Evolutionary conservation across 2,888 invertebrate species (phyloP).

Genomic region (Vannuccia rotundouncinata): DNA sequence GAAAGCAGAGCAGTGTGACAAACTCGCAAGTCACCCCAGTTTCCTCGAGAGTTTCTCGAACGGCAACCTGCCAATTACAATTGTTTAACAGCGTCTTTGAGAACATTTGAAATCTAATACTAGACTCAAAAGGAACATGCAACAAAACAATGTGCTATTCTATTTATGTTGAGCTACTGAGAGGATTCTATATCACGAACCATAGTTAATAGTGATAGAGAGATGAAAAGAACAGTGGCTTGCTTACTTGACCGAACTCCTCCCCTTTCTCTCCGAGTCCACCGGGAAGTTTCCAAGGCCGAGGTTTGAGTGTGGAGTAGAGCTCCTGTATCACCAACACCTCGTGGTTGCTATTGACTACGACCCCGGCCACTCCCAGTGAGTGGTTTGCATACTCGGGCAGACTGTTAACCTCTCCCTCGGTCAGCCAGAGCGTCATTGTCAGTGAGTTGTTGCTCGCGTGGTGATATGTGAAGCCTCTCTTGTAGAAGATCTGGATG

Average conservation of each 20-base stretch:
- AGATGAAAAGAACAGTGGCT: no score
- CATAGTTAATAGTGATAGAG: no score
- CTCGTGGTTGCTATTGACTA: slow-evolving; percentile 70
- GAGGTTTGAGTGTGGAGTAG: slow-evolving; percentile 54
- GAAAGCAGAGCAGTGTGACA: slow-evolving; percentile 67
- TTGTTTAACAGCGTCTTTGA: background rate
- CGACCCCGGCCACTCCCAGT: slow-evolving; percentile 72
- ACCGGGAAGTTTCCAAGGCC: slow-evolving; percentile 45
- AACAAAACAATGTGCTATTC: no score
- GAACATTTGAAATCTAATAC: no score
- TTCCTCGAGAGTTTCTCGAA: slow-evolving; percentile 81
- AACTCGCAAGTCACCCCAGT: slow-evolving; percentile 74
- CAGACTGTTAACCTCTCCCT: slow-evolving; percentile 52
- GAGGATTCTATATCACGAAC: no score
- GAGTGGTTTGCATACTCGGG: slow-evolving; percentile 53
- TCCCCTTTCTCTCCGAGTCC: background rate
- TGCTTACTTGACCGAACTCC: background rate
- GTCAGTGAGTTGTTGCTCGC: slow-evolving; percentile 58
- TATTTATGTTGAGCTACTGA: no score
- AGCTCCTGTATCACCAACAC: slow-evolving; percentile 75
- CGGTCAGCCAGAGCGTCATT: slow-evolving; percentile 73
- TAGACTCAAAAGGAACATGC: no score
- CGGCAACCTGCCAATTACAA: slow-evolving; percentile 63
- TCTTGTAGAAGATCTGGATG: background rate
- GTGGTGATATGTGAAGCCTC: background rate